Conservation (phyloP, 2,888 invertebrate species). For the Epiblema foenella region DNA sequence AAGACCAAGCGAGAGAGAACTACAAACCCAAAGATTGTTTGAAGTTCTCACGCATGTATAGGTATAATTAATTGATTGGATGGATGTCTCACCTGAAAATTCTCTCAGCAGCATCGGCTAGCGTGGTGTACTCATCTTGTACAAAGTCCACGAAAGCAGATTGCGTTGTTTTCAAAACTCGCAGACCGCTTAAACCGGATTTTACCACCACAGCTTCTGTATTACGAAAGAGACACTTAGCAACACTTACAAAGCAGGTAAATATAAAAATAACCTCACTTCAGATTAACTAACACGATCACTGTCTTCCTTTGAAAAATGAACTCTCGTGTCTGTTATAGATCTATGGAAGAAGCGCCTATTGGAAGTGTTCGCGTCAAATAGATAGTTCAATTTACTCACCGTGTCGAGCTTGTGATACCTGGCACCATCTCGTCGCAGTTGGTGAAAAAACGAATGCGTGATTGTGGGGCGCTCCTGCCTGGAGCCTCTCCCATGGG, state of each 20-base stretch:
- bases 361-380: not conserved
- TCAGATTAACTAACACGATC: not conserved
- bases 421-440: slow-evolving; percentile 88
- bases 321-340: not conserved
- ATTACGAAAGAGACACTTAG: slow-evolving; percentile 22
- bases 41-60: not conserved
- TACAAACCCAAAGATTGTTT: too few species aligned
- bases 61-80: not conserved
- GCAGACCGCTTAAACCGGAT: slow-evolving; percentile 88
- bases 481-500: slow-evolving; percentile 89
- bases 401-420: slow-evolving; percentile 88
- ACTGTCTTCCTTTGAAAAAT: not conserved
- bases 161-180: slow-evolving; percentile 92
- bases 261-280: not conserved
- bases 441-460: slow-evolving; percentile 90
- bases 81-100: slow-evolving; percentile 83
- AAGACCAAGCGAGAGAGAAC: too few species aligned
- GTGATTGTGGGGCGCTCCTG: slow-evolving; percentile 87
- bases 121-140: slow-evolving; percentile 90
- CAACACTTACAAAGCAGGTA: slow-evolving; percentile 42
- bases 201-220: slow-evolving; percentile 85
- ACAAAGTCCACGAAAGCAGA: slow-evolving; percentile 92
- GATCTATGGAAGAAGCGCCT: not conserved
- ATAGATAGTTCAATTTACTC: slow-evolving; percentile 53
- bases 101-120: slow-evolving; percentile 90